Conservation (phyloP, 1,140 invertebrate genomes). For the Stratiolaelaps scimitus region DNA sequence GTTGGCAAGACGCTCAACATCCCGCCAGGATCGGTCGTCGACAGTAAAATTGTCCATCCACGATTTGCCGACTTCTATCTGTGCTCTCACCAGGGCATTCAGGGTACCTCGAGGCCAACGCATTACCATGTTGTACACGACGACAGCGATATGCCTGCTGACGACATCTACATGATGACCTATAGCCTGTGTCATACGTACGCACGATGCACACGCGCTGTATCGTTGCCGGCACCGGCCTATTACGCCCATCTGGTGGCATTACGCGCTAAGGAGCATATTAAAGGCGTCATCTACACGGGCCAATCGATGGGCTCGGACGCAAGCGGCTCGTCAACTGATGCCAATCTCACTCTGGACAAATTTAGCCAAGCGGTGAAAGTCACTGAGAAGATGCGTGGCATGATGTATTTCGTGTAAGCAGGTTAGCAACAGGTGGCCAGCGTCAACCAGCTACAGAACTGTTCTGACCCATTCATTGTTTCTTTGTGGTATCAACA, state of each 20-base stretch:
- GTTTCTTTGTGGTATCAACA: no score
- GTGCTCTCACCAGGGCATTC: slow-evolving; percentile 55
- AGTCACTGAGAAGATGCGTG: background rate
- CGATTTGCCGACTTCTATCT: slow-evolving; percentile 73
- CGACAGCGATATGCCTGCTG: slow-evolving; percentile 56
- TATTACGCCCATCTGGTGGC: slow-evolving; percentile 90
- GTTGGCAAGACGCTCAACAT: background rate
- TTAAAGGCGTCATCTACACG: background rate
- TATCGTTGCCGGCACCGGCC: slow-evolving; percentile 82
- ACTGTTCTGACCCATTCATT: no score
- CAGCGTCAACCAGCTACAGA: no score
- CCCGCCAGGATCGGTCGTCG: slow-evolving; percentile 58
- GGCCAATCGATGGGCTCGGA: no score
- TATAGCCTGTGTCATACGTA: slow-evolving; percentile 80
- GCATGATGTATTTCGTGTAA: slow-evolving; percentile 20
- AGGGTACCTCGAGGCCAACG: slow-evolving; percentile 72
- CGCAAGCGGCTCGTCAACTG: background rate
- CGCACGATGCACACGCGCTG: slow-evolving; percentile 65
- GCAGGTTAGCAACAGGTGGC: background rate
- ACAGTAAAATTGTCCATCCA: slow-evolving; percentile 64
- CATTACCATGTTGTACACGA: slow-evolving; percentile 75
- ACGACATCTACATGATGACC: slow-evolving; percentile 66
- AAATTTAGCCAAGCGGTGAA: background rate
- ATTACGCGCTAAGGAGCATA: slow-evolving; percentile 47
- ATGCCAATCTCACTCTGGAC: background rate